phyloP scores from a whole-genome alignment of 1,140 invertebrate genomes.

The Mya arenaria region DNA sequence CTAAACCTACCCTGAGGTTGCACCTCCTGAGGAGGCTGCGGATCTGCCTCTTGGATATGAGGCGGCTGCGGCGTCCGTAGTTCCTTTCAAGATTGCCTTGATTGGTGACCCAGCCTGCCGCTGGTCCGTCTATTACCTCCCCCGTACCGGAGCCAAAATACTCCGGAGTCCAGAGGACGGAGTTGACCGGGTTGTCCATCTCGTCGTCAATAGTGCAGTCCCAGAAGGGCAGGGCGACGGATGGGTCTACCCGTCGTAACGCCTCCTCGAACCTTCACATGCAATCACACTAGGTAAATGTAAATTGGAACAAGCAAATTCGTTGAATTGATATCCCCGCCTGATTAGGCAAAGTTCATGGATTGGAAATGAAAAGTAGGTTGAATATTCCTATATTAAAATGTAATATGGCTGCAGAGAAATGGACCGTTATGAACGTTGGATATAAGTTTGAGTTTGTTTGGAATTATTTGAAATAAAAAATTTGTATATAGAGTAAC shows the following conservation, averaged over 20 bases:
- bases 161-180: conserved; percentile 73
- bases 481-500: no score
- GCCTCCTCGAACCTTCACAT: conserved; percentile 71
- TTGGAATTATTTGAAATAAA: no score
- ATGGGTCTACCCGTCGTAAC: conserved; percentile 56
- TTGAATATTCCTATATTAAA: no score
- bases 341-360: no score
- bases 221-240: conserved; percentile 79
- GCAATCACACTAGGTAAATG: no score
- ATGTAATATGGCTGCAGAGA: no score
- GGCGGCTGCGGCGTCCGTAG: conserved; percentile 14
- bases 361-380: no score
- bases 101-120: conserved; percentile 62
- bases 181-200: conserved; percentile 74
- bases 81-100: conserved; percentile 42
- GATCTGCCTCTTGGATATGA: conserved; percentile 29
- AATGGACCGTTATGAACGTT: no score
- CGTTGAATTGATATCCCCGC: no score
- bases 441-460: no score
- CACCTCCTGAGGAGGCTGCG: conserved; percentile 17
- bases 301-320: no score
- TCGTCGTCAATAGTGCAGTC: conserved; percentile 75
- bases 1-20: conserved; percentile 16
- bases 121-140: conserved; percentile 78
- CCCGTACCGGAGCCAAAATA: conserved; percentile 79